A percentile compares a stretch with the other conserved stretches of the same genome.
Evolutionary conservation across 2,888 invertebrate species (phyloP).

Genomic region (Pterostichus niger): DNA sequence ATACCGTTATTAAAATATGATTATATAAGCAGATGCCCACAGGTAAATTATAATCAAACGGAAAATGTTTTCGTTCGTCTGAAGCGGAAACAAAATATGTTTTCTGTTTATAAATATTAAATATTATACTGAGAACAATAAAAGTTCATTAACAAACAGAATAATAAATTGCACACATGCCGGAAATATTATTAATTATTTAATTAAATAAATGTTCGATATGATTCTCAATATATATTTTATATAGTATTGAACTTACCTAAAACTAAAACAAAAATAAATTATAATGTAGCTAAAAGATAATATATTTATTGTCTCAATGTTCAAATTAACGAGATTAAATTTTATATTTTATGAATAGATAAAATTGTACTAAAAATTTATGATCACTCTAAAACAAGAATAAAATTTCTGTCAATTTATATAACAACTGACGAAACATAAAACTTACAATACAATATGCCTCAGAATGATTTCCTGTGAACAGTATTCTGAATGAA

Average conservation of each 20-base stretch:
- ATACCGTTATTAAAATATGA: constrained; percentile 4
- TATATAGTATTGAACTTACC: background rate
- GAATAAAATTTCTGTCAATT: background rate
- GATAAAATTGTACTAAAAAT: background rate
- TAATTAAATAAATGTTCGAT: background rate
- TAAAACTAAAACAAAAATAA: constrained; percentile 11
- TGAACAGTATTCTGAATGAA: no score
- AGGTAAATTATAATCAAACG: constrained; percentile 24
- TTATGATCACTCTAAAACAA: background rate
- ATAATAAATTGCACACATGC: background rate
- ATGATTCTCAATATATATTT: no score
- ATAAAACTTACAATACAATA: no score
- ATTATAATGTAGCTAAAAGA: background rate
- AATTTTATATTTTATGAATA: background rate
- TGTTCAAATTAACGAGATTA: background rate
- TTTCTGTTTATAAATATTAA: constrained; percentile 19
- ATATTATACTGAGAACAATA: background rate
- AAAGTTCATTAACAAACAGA: background rate
- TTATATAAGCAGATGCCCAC: constrained; percentile 10
- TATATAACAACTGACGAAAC: no score
- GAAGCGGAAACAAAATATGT: background rate
- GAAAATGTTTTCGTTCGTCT: background rate
- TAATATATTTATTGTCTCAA: background rate
- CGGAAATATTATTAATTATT: background rate
- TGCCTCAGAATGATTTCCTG: no score